Conservation (phyloP, 2,888 invertebrate species). For the Drepana falcataria region DNA sequence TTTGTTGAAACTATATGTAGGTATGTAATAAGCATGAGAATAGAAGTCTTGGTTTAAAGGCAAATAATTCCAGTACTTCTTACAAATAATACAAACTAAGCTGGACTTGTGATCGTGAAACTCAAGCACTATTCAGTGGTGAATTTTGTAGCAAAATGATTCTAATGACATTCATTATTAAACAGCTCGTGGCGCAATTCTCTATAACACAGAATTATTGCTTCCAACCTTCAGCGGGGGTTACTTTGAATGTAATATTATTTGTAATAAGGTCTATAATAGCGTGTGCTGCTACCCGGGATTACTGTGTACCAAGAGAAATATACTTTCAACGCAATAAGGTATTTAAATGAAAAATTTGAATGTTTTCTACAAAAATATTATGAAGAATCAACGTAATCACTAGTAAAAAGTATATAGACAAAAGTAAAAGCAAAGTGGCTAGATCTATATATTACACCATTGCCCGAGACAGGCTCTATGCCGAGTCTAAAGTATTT, state of each 20-base stretch:
- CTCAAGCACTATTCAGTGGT: constrained; percentile 7
- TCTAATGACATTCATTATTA: constrained; percentile 24
- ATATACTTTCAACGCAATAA: not conserved
- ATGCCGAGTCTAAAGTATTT: no score
- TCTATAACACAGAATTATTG: constrained; percentile 41
- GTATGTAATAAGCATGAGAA: no score
- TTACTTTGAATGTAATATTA: not conserved
- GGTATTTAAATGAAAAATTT: not conserved
- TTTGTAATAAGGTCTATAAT: not conserved
- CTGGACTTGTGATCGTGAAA: not conserved
- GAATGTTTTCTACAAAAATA: no score
- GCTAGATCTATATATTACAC: no score
- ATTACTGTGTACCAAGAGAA: not conserved
- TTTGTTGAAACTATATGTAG: no score
- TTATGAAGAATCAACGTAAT: no score
- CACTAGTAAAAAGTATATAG: no score
- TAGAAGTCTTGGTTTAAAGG: no score
- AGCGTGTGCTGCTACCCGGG: not conserved
- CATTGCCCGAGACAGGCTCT: no score
- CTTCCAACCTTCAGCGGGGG: constrained; percentile 9
- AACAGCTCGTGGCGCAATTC: constrained; percentile 27
- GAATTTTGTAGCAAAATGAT: constrained; percentile 10
- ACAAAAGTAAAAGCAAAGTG: no score
- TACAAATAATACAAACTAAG: no score
- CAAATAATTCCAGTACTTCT: no score